Evolutionary conservation across 23 tunicate species (phyloP), one percentile per base, ranked within the genome.

Genomic region (Halocynthia roretzi): DNA sequence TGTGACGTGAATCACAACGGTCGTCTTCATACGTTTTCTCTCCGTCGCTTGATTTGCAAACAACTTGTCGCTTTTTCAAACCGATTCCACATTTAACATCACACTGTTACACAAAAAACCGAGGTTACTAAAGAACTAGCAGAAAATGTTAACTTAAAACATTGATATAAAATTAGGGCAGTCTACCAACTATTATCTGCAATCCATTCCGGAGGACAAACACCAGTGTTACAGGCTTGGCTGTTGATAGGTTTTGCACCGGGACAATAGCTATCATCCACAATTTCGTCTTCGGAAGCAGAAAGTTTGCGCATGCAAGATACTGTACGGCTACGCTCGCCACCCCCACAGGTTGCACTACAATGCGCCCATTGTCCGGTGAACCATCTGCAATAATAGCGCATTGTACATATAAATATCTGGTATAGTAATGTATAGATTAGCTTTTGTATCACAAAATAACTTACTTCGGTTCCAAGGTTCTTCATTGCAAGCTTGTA

Each of bases 401-500:
- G 50, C 48, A 48, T 44, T 44, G 51, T 70, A 17, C 54, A 20
- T 31, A 19, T 10, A 1, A 44, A 8, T 44, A 65, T 14, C 9
- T 8, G 31, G 9, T 65, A 6, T 65, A 65, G 17, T 2, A 65
- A 20, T 65, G 22, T 63, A 8, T 63, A 40, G 15, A 71, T 48
- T 9, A 71, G 57, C n/a, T n/a, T n/a, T n/a, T n/a, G n/a, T 31
- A 31, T 31, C 44, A 31, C 1, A 31, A 19, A 53, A 74, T 7
- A 17, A 73, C 98, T 86, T 79, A 92, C 98, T 50, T 18, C 18
- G 98, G 84, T n/a, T 85, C 88, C 98, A 92, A 17, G 98, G 98
- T 68, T 92, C 92, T 62, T 52, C 70, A 73, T 92, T 92, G 75
- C 98, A 92, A 5, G 87, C 18, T 75, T 80, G 86, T 69, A 67